Conservation (phyloP, 2,888 invertebrate species). For the Sinhomidia bicolor region DNA sequence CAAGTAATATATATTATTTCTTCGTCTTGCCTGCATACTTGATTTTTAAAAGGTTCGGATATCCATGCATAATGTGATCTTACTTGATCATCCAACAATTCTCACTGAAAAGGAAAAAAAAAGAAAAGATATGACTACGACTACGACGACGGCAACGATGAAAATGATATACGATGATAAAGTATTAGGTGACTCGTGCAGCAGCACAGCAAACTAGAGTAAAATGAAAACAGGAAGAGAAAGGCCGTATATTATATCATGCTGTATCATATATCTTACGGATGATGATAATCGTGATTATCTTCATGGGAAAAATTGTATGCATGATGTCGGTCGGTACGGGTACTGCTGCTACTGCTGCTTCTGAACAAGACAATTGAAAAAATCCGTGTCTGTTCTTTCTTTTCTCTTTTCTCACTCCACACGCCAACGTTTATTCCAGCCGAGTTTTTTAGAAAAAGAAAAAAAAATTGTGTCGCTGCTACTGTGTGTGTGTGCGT, state of each 20-base stretch:
- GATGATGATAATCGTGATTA: conserved; percentile 15
- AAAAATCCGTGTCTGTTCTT: background rate
- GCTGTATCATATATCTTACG: conserved; percentile 3
- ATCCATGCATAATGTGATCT: conserved; percentile 62
- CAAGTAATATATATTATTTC: conserved; percentile 9
- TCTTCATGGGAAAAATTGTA: background rate
- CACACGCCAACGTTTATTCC: background rate
- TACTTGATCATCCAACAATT: conserved; percentile 49
- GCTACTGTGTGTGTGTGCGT: background rate
- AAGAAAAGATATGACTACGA: too few species aligned
- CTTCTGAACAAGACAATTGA: too few species aligned
- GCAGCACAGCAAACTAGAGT: background rate
- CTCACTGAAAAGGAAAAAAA: background rate
- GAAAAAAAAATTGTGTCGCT: background rate
- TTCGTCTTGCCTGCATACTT: conserved; percentile 39
- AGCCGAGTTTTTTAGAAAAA: background rate
- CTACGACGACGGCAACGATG: background rate
- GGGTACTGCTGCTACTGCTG: too few species aligned
- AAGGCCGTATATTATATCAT: background rate
- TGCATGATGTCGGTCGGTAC: too few species aligned
- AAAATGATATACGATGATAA: conserved; percentile 47
- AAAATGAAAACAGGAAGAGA: conserved; percentile 33
- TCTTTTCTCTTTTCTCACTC: background rate
- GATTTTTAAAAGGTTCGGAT: conserved; percentile 51
- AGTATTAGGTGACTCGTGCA: conserved; percentile 28